Evolutionary conservation across 2,113 vertebrate genomes (phyloP).

Genomic region (Drymodes brunneopygia): DNA sequence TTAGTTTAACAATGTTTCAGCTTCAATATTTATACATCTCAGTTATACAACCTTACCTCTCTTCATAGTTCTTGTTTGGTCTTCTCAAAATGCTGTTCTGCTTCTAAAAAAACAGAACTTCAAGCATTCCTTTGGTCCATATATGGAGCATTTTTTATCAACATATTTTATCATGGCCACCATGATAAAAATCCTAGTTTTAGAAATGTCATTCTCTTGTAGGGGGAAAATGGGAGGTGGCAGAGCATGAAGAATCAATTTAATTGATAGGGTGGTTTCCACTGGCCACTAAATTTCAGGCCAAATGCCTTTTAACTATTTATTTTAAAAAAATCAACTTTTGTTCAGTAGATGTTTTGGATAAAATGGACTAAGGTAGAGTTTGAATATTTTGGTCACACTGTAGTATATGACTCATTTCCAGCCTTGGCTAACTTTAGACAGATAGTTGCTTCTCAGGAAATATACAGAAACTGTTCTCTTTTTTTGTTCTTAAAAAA

Average conservation of each 20-base stretch:
- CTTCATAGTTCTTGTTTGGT: neutral
- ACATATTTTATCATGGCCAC: too few relatives aligned
- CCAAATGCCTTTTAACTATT: neutral
- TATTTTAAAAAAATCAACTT: neutral
- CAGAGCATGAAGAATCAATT: neutral
- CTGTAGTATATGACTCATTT: rapidly evolving
- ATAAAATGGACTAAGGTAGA: neutral
- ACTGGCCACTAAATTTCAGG: neutral
- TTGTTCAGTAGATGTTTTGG: neutral
- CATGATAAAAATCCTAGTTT: neutral
- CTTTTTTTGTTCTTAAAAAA: neutral
- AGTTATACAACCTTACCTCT: neutral
- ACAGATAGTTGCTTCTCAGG: neutral
- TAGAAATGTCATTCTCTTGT: neutral
- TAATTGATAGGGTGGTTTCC: neutral
- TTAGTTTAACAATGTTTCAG: neutral
- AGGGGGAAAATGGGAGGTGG: neutral
- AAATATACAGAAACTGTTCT: neutral
- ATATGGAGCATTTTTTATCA: neutral
- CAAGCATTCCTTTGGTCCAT: neutral
- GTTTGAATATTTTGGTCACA: neutral
- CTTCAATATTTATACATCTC: neutral
- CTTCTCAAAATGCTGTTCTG: neutral
- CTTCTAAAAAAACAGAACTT: neutral
- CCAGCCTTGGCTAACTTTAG: neutral